Base-by-base conservation (phyloP, 64 coral and sea anemone genomes). In the Montipora capricornis region DNA sequence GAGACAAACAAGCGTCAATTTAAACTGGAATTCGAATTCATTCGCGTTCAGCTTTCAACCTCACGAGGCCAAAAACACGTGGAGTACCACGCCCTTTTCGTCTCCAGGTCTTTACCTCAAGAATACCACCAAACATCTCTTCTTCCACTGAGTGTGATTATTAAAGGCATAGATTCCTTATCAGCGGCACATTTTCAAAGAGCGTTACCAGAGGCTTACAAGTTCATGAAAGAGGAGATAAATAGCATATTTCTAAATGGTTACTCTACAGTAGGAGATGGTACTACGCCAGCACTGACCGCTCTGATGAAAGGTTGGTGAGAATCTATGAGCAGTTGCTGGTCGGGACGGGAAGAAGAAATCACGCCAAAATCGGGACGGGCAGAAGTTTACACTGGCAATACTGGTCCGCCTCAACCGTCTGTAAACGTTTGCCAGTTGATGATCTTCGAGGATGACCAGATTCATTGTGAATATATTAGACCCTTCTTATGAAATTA, bases 231-330 rank as follows among this genome's bases (percentile, higher is more conserved):
- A 83, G 76, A 90, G 0, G 88, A 95, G 67, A 24, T 98, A 13
- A 93, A 98, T 14, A 88, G 94, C 2, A 77, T 95, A 59, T 91
- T 95, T 26, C 90, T 98, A 57, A 87, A 95, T 88, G 97, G 97
- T 83, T 95, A 95, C 71, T 90, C 91, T 0, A 92, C 95, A 5
- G 94, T 98, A 5, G 97, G 97, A 1, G 97, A 98, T 52, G 97
- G 94, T 0, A 98, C 97, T 3, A 98, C 97, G 6, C 97, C 97
- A 4, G 94, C 94, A 3, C 78, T 98, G 10, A 88, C 91, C 4
- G 97, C 97, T 1, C 84, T 98, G 0, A 77, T 97, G 50, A 94
- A 92, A 70, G 95, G 95, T 94, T 73, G 78, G 87, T 51, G 47
- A 15, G 17, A 71, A 71, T 24, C 68, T 5, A 57, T 5, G 10